A percentile compares a stretch with the other conserved stretches of the same genome.
phyloP scores from a whole-genome alignment of 2,797 vertebrate genomes.

The Balearica regulorum region DNA sequence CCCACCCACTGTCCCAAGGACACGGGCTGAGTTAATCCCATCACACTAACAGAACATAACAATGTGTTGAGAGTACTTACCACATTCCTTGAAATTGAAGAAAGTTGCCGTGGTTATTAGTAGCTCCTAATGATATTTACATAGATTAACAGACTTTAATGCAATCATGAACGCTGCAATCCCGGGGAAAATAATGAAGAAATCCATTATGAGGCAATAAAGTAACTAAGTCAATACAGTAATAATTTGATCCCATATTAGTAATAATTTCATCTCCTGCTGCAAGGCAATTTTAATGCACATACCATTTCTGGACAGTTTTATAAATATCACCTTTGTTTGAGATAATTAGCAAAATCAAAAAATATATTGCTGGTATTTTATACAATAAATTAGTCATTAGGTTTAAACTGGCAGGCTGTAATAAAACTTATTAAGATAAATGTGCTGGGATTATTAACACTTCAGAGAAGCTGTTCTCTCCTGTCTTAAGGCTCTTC shows the following conservation, averaged over 20 bases:
- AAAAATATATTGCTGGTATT: conserved; percentile 78
- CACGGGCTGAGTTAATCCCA: conserved; percentile 34
- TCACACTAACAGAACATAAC: conserved; percentile 41
- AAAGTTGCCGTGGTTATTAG: conserved; percentile 72
- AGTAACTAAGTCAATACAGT: conserved; percentile 80
- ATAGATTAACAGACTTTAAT: conserved; percentile 80
- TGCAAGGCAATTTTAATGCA: conserved; percentile 71
- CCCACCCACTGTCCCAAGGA: background rate
- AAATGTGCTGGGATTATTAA: conserved; percentile 71
- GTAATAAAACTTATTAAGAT: conserved; percentile 79
- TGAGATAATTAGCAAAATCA: conserved; percentile 79
- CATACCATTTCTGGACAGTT: conserved; percentile 73
- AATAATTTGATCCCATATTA: conserved; percentile 79
- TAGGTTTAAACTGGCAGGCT: conserved; percentile 78
- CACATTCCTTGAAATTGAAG: conserved; percentile 58
- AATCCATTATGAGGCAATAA: conserved; percentile 80
- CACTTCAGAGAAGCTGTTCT: conserved; percentile 59
- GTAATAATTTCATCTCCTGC: conserved; percentile 77
- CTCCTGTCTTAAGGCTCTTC: conserved; percentile 48
- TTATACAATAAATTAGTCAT: conserved; percentile 79
- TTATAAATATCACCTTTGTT: conserved; percentile 81
- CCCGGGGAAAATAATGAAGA: conserved; percentile 77
- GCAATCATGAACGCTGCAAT: conserved; percentile 76
- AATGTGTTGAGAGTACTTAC: conserved; percentile 52
- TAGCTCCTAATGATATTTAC: conserved; percentile 78